Evolutionary conservation across 2,113 vertebrate genomes (phyloP), one percentile per base, ranked within the genome.

Genomic region (Sorex fumeus): DNA sequence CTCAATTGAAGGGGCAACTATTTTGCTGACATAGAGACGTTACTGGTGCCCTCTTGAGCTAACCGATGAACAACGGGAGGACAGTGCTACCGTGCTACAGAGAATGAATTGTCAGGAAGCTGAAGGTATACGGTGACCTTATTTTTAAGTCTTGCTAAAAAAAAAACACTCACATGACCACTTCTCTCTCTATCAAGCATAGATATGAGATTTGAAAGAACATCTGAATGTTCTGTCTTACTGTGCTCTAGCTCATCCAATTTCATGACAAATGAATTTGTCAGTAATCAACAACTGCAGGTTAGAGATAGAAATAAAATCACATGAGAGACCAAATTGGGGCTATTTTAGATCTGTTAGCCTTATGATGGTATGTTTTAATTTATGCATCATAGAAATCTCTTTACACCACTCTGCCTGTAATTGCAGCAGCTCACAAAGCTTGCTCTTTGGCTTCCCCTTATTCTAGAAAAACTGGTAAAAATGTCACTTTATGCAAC

Each of bases 261-360:
- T 77, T 88, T 94, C 62, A 67, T 34, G 69, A 88, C 36, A 93
- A 91, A 95, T 79, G 92, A 88, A 92, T 84, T 94, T 88, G 70
- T 82, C 80, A 60, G 84, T 87, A 95, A 90, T 50, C 89, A 91
- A 69, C 93, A 93, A 84, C 78, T 94, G 62, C 67, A 93, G 89
- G 84, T 88, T 91, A 83, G 90, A 93, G 62, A 90, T 67, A 95
- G 90, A 94, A 90, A 90, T 86, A 89, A 93, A 96, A 50, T 94
- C 95, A 96, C 92, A 96, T 88, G 93, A 72, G 84, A 90, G 30
- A 43, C 72, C 43, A 93, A 95, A 95, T 6, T 80, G 50, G 19
- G 77, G 36, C 89, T 96, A 95, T 96, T 96, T 96, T 97, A 74
- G 81, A 96, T 94, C 94, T 96, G 96, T 96, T 92, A 96, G 89